Base-by-base conservation (phyloP, 2,113 vertebrate species). In the Acanthisitta chloris region DNA sequence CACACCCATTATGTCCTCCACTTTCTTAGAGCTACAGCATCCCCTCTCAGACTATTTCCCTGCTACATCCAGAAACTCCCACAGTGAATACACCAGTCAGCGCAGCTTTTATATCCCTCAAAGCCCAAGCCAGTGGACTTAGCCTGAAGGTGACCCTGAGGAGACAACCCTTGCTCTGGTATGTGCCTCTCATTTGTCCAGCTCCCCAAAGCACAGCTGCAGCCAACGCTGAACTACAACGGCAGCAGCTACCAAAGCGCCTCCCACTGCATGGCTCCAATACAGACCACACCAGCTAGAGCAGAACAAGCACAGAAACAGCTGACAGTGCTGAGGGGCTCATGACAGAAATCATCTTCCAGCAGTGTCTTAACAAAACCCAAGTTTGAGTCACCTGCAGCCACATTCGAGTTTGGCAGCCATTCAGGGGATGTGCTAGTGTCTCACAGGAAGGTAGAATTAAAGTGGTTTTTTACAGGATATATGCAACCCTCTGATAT, bases 311-410 rank as follows among this genome's bases (percentile, higher is more conserved):
- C 42, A 51, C 43, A 70, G 78, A 49, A 82, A 80, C 33, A 82
- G 79, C 8, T 58, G 71, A 77, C 57, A 87, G 40, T 34, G 46
- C 46, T 73, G 58, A 83, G 40, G 70, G 92, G 64, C 85, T 88
- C 83, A 36, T 33, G 54, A 69, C 57, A 87, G 64, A 89, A 85
- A 91, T 58, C 3, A 70, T 55, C 54, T 83, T 57, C 85, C 82
- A 84, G 82, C 49, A 69, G 69, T 38, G 52, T 80, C 95, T 91
- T 84, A 94, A 92, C 51, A 87, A 89, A 91, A 92, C 7, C 2
- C 71, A 83, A 1, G 0, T 72, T 81, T 79, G n/a, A 95, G 70
- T 91, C 86, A 90, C 57, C 78, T 91, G 93, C 84, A 95, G 84
- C 49, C 81, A 57, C 51, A 36, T 65, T 73, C 54, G 19, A 65